Percentiles rank a stretch among this genome's conserved stretches.
Evolutionary conservation across 2,888 invertebrate genomes (phyloP).

Genomic region (Macrophya annulata): DNA sequence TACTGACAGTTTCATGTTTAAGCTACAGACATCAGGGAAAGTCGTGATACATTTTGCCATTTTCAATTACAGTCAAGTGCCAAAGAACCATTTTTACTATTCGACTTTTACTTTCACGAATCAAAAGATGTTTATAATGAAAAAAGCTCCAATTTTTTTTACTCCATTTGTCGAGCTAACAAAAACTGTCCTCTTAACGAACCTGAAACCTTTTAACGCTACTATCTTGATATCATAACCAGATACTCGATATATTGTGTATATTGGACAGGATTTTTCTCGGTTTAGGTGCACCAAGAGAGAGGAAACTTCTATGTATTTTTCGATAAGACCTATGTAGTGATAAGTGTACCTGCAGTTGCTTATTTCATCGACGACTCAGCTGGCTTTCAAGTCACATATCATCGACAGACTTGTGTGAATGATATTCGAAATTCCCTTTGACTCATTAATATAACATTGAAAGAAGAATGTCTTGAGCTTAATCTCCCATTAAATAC

Average conservation of each 20-base stretch:
- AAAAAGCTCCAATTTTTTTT: not conserved
- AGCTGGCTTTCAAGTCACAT: not conserved
- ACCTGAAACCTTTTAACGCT: constrained; percentile 31
- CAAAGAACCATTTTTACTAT: too few species aligned
- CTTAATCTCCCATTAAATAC: not conserved
- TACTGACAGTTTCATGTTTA: not conserved
- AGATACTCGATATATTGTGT: constrained; percentile 21
- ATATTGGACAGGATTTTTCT: constrained; percentile 15
- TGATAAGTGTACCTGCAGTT: not conserved
- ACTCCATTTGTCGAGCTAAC: not conserved
- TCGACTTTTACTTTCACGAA: not conserved
- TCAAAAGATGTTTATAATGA: not conserved
- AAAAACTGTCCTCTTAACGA: not conserved
- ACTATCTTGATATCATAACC: constrained; percentile 22
- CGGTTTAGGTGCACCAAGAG: not conserved
- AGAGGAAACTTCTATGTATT: not conserved
- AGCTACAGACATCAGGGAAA: not conserved
- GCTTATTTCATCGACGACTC: not conserved
- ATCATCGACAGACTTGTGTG: not conserved
- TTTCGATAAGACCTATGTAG: not conserved
- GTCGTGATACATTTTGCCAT: not conserved
- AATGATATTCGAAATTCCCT: not conserved
- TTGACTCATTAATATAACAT: not conserved
- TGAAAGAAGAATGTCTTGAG: not conserved
- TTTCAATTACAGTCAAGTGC: not conserved